Evolutionary conservation across 2,888 invertebrate genomes (phyloP).

Genomic region (Mesopsocus fuscifrons): DNA sequence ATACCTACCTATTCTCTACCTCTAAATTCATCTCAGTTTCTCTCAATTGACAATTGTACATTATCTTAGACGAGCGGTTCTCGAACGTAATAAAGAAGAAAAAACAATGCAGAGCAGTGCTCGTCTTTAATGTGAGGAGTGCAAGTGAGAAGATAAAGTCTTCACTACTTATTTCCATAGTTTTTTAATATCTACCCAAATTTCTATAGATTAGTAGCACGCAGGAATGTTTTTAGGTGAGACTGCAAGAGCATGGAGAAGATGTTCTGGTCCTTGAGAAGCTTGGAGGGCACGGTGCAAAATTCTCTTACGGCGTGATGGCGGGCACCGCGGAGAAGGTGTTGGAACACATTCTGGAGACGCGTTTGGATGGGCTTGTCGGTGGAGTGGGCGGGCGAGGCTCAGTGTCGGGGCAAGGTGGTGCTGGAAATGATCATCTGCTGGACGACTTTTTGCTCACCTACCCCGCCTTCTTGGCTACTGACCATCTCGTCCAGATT

Average conservation of each 20-base stretch:
- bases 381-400: conserved; percentile 27
- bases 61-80: no score
- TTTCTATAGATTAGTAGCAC: no score
- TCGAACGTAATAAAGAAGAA: no score
- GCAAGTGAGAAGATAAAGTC: no score
- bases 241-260: conserved; percentile 64
- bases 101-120: no score
- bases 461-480: conserved; percentile 65
- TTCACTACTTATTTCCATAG: no score
- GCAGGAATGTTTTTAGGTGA: conserved; percentile 17
- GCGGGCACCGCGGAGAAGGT: conserved; percentile 70
- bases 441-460: conserved; percentile 68
- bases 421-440: conserved; percentile 56
- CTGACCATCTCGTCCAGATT: conserved; percentile 49
- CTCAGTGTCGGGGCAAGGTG: conserved; percentile 21
- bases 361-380: conserved; percentile 42
- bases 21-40: no score
- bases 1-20: no score
- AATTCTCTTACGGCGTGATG: no score
- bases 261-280: conserved; percentile 67
- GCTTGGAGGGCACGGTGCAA: conserved; percentile 48
- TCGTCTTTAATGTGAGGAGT: no score
- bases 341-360: conserved; percentile 67
- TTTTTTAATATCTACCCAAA: no score
- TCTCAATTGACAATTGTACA: no score